Percentiles rank a stretch among this genome's conserved stretches.
phyloP scores from a whole-genome alignment of 1,140 invertebrate species.

The Listronotus oregonensis region DNA sequence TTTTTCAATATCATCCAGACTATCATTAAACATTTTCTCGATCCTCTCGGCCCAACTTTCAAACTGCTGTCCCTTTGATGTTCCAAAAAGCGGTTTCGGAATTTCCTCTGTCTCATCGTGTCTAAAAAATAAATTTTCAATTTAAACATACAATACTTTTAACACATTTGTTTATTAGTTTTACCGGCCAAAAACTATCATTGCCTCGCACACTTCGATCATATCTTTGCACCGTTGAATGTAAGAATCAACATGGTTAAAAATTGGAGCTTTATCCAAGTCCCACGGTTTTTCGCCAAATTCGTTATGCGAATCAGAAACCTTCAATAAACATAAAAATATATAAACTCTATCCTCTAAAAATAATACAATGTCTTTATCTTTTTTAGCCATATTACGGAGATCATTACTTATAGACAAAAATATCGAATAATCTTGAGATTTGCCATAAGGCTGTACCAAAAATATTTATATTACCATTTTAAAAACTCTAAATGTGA shows the following conservation, averaged over 20 bases:
- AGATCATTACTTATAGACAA: too few relatives aligned
- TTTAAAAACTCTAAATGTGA: too few relatives aligned
- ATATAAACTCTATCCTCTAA: too few relatives aligned
- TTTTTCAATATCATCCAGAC: constrained; percentile 65
- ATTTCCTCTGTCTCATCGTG: constrained; percentile 68
- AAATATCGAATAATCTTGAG: too few relatives aligned
- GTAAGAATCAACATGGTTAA: constrained; percentile 85
- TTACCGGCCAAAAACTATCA: constrained; percentile 73
- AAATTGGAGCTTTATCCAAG: constrained; percentile 76
- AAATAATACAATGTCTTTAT: too few relatives aligned
- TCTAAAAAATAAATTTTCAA: constrained; percentile 7
- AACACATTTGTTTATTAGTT: too few relatives aligned
- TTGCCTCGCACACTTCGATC: constrained; percentile 79
- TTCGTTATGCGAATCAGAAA: constrained; percentile 45
- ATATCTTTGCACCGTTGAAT: constrained; percentile 82
- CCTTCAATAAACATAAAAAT: constrained; percentile 15
- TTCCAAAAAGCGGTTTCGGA: constrained; percentile 65
- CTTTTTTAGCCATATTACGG: too few relatives aligned
- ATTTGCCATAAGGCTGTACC: too few relatives aligned
- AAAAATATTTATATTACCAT: too few relatives aligned
- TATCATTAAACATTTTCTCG: constrained; percentile 74
- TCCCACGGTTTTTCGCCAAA: constrained; percentile 64
- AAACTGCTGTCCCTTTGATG: constrained; percentile 72
- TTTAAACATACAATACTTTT: neutral
- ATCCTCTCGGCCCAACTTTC: constrained; percentile 72